Conservation (phyloP, 2,113 vertebrate species). For the Daphoenositta chrysoptera region DNA sequence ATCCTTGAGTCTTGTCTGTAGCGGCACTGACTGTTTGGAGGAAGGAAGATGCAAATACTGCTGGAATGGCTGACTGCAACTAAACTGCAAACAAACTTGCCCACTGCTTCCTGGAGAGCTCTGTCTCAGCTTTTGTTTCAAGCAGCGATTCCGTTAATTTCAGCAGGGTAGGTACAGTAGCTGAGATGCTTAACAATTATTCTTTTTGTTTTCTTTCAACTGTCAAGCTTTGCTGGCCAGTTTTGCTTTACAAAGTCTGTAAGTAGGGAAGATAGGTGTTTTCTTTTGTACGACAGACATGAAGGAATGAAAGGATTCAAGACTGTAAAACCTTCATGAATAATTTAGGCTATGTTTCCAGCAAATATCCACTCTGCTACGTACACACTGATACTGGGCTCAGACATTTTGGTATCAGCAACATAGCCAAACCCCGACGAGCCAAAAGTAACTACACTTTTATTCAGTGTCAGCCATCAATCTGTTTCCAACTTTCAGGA, state of each 20-base stretch:
- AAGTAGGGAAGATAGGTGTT: not conserved
- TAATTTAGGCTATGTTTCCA: not conserved
- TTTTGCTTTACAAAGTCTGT: not conserved
- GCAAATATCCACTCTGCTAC: not conserved
- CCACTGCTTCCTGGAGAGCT: not conserved
- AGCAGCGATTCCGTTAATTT: not conserved
- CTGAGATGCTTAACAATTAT: not conserved
- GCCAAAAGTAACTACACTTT: constrained; percentile 12
- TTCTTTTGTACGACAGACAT: not conserved
- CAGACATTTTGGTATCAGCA: not conserved
- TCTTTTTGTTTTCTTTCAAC: not conserved
- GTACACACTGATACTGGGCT: not conserved
- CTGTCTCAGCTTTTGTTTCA: not conserved
- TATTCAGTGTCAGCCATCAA: not conserved
- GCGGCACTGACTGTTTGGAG: not conserved
- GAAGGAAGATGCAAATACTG: not conserved
- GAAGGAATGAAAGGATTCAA: constrained; percentile 38
- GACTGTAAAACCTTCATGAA: not conserved
- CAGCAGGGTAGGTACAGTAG: not conserved
- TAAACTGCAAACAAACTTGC: not conserved
- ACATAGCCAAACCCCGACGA: not conserved
- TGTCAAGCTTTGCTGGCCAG: not conserved
- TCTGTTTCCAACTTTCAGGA: not conserved
- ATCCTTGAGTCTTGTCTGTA: not conserved
- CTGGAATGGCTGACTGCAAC: not conserved